phyloP scores from a whole-genome alignment of 2,797 vertebrate species.

The Hyperoplus lanceolatus region DNA sequence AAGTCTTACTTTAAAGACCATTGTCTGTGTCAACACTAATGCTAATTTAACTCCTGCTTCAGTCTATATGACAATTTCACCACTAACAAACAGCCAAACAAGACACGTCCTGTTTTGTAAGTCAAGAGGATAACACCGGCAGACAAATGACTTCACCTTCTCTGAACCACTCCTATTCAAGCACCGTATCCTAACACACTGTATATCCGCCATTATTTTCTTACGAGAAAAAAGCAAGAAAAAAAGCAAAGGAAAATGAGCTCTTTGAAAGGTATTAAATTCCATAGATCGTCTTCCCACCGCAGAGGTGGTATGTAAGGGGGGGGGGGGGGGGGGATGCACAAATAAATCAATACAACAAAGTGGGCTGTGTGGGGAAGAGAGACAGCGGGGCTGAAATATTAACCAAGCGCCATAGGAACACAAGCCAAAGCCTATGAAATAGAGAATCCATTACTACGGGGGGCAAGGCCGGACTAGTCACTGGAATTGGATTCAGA shows the following conservation, averaged over 20 bases:
- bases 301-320: constrained; percentile 63
- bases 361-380: constrained; percentile 71
- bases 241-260: constrained; percentile 64
- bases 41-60: constrained; percentile 7
- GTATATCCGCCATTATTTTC: constrained; percentile 46
- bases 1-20: constrained; percentile 14
- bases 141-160: constrained; percentile 57
- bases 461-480: constrained; percentile 70
- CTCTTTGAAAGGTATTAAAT: constrained; percentile 80
- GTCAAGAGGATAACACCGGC: constrained; percentile 19
- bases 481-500: constrained; percentile 81
- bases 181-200: not conserved
- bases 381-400: constrained; percentile 80
- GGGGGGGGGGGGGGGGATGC: constrained; percentile 41
- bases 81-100: constrained; percentile 39
- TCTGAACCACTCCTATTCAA: constrained; percentile 33
- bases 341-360: constrained; percentile 86
- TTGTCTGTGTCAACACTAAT: constrained; percentile 4
- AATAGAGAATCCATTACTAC: constrained; percentile 84
- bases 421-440: constrained; percentile 80
- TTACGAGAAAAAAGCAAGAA: constrained; percentile 17
- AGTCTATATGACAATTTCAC: not conserved
- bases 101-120: constrained; percentile 67
- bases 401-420: constrained; percentile 83
- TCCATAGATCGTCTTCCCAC: constrained; percentile 78